Evolutionary conservation across 1,140 invertebrate species (phyloP), one percentile per base, ranked within the genome.

Genomic region (Zaprionus taronus): DNA sequence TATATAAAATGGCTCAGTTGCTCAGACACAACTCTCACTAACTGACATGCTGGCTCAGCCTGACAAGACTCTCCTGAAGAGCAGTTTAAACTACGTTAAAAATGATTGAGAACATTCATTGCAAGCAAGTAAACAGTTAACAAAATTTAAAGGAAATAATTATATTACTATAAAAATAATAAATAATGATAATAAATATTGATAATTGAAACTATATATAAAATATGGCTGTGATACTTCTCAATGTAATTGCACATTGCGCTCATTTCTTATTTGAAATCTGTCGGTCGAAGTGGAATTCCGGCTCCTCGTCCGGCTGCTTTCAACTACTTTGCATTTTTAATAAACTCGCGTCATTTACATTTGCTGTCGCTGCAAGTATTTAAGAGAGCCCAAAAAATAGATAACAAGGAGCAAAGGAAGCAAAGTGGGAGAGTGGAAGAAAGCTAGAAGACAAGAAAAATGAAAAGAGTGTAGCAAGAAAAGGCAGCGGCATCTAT

Each of bases 1-100:
- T 81, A 84, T 81, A 76, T 78, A 87, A 83, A 73, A 64, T 79
- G 68, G 41, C 41, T 20, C 41, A 47, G 60, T 44, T 77, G 17
- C 38, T 38, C 28, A 63, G 38, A 53, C 38, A 24, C 65, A 14
- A 22, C 15, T 26, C 22, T 28, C 20, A 7, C 14, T 22, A 14
- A 9, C 17, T 15, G 4, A 24, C 14, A 15, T 2, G 31, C 28
- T 20, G 41, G 17, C n/a, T 38, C 12, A 38, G 36, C 14, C 36
- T 15, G 9, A 34, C 31, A 31, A 31, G 31, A 31, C 0, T 34
- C 9, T 34, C 2, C 31, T 11, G 31, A 9, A 11, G 9, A 34
- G 31, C 31, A 34, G 31, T 9, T 34, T 9, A 34, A 0, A 4
- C 9, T 34, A 9, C 3, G 9, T n/a, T 28, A 12, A 53, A 65